Base-by-base conservation (phyloP, 2,888 invertebrate genomes). In the Dastarcus helophoroides region DNA sequence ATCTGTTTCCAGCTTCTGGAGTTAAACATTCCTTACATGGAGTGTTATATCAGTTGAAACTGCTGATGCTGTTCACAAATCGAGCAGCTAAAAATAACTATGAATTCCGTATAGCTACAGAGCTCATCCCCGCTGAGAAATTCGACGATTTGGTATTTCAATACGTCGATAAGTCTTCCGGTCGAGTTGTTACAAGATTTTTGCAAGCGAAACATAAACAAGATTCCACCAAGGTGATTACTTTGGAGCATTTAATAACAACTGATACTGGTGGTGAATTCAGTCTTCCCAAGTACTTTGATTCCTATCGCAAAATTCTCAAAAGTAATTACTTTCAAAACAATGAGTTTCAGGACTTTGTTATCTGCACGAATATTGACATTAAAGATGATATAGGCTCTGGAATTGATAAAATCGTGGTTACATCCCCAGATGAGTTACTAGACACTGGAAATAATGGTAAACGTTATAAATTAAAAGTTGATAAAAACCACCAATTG, bases 381-480 rank as follows among this genome's bases (percentile, higher is more conserved):
- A 7, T 19, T 19, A n/a, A 19, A 6, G 19, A 19, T 19, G 19
- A 19, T n/a, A n/a, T 7, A 19, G n/a, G n/a, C 6, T 6, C 19
- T 7, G n/a, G n/a, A n/a, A 19, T 7, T n/a, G 19, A 19, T 19
- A n/a, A n/a, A 6, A n/a, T 7, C 6, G n/a, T 7, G 6, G 7
- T n/a, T 7, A 19, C 6, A n/a, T 7, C 6, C 19, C 7, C 6
- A 7, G 19, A 19, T n/a, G 19, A 19, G n/a, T 7, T 7, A 6
- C 19, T n/a, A 19, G n/a, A 19, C 19, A n/a, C 6, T 19, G 19
- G 7, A 6, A n/a, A 19, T 7, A 19, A 19, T n/a, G 7, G 7
- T 7, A 19, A 19, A n/a, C 19, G 19, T n/a, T 19, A 19, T 19
- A 19, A 19, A 19, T 19, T 19, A 7, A 19, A 19, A 19, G n/a